Percentiles rank a stretch among this genome's conserved stretches.
Conservation (phyloP, 2,888 invertebrate species). For the Leptopterna dolabrata region DNA sequence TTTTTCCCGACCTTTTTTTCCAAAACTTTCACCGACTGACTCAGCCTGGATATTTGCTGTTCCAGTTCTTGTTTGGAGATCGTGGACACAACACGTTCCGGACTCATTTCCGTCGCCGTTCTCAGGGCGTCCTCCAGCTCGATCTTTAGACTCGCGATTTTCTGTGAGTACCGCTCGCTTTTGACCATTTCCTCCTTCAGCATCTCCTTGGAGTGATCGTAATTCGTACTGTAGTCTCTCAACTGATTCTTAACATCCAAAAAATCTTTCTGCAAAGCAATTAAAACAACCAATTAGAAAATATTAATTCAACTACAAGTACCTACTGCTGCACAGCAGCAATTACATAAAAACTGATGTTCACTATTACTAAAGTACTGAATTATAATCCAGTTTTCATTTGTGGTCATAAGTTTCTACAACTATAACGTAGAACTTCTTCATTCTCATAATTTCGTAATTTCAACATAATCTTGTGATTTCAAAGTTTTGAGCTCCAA, state of each 20-base stretch:
- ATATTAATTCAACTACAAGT: neutral
- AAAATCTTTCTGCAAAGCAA: constrained; percentile 16
- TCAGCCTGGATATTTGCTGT: constrained; percentile 37
- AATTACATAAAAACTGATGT: too few relatives aligned
- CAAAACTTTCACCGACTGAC: constrained; percentile 39
- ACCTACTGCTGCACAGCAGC: too few relatives aligned
- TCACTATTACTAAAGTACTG: too few relatives aligned
- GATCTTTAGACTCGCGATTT: neutral
- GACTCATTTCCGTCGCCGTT: neutral
- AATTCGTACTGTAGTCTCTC: constrained; percentile 22
- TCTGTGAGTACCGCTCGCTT: neutral
- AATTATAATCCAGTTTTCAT: too few relatives aligned
- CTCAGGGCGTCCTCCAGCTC: constrained; percentile 8
- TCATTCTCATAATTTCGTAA: too few relatives aligned
- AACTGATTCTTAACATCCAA: neutral
- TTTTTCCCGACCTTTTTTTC: constrained; percentile 32
- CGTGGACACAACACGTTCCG: neutral
- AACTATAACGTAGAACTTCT: too few relatives aligned
- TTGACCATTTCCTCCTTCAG: constrained; percentile 31
- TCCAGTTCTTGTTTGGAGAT: constrained; percentile 40
- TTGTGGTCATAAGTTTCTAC: too few relatives aligned
- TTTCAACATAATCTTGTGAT: too few relatives aligned
- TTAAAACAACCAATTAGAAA: neutral
- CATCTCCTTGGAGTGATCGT: constrained; percentile 12
- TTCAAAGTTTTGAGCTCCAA: too few relatives aligned